Conservation (phyloP, 2,113 vertebrate genomes). For the Leptosomus discolor region DNA sequence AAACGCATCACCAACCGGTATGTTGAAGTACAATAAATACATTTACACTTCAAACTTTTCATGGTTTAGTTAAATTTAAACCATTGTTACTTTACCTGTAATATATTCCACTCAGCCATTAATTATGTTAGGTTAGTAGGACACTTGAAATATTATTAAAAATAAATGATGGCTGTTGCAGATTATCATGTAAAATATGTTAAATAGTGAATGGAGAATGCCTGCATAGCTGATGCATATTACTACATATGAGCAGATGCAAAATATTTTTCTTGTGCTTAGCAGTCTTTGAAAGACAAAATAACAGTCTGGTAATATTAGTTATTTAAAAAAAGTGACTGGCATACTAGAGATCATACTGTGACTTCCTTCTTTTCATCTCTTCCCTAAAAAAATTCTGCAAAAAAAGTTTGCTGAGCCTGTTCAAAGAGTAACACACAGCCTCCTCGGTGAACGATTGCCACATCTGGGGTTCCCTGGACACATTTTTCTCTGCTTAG, state of each 20-base stretch:
- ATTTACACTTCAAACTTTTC: neutral
- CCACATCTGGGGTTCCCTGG: neutral
- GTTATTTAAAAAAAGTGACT: neutral
- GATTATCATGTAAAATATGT: neutral
- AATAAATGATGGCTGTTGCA: neutral
- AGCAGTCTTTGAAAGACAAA: neutral
- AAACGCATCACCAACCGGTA: neutral
- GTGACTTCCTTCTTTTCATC: neutral
- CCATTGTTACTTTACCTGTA: neutral
- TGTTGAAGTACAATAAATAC: neutral
- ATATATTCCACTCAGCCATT: neutral
- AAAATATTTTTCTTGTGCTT: neutral
- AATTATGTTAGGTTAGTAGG: neutral
- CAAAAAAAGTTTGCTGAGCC: neutral
- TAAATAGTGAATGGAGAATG: neutral
- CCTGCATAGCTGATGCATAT: neutral
- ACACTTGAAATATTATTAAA: neutral
- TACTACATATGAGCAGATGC: neutral
- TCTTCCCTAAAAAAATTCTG: neutral
- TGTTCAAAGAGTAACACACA: neutral
- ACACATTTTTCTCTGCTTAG: neutral
- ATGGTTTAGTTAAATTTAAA: neutral
- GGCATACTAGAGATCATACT: neutral
- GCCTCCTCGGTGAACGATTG: neutral
- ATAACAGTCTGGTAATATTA: neutral